A percentile compares a stretch with the other conserved stretches of the same genome.
These are phyloP conservation scores for Sebastes kiyomatsui DNA, from an alignment of 2,797 vertebrate species.

Conservation along the genomic window DNA sequence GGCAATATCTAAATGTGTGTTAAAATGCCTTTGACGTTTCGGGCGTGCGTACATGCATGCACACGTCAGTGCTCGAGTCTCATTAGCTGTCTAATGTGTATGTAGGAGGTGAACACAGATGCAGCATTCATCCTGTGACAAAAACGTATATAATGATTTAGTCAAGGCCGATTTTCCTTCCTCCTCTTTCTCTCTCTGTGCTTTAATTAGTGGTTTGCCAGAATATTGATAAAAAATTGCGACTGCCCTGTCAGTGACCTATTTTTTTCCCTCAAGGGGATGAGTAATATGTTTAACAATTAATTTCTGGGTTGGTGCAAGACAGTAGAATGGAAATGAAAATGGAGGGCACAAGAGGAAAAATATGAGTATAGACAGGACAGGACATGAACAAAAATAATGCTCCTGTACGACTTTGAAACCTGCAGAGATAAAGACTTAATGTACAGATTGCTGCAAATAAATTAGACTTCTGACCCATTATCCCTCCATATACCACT, in stretches of 20 bases:
- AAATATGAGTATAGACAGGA: background rate
- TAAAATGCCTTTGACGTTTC: background rate
- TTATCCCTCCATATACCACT: background rate
- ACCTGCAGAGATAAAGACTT: background rate
- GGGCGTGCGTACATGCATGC: background rate
- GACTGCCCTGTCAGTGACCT: background rate
- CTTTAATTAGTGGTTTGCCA: background rate
- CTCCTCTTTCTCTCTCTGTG: background rate
- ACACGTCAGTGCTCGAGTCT: background rate
- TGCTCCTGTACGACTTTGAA: background rate
- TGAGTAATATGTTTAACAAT: background rate
- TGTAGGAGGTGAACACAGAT: background rate
- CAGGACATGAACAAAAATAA: background rate
- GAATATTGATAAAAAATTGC: constrained; percentile 18
- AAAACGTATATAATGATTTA: background rate
- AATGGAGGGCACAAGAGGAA: background rate
- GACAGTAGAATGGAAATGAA: background rate
- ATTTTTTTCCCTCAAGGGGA: background rate
- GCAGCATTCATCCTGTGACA: background rate
- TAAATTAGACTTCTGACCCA: background rate
- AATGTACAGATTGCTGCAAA: background rate
- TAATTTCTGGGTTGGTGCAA: background rate
- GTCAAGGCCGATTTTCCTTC: background rate
- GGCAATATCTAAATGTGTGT: constrained; percentile 11
- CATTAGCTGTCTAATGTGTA: background rate